A percentile compares a stretch with the other conserved stretches of the same genome.
Conservation (phyloP, 2,113 vertebrate species). For the Bubalus kerabau region DNA sequence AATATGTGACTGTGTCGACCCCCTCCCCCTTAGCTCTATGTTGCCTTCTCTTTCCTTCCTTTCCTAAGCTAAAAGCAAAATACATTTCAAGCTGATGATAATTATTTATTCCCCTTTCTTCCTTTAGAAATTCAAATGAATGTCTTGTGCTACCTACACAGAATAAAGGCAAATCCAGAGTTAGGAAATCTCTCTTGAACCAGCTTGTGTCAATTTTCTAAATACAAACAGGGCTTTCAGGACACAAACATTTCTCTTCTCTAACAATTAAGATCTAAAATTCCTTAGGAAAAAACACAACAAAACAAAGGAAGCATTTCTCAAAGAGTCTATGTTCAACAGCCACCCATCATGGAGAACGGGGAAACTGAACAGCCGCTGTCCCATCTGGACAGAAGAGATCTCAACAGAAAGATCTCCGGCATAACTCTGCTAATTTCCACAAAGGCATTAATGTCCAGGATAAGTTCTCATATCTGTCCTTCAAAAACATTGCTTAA, state of each 20-base stretch:
- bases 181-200: slow-evolving; percentile 16
- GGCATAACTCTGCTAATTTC: slow-evolving; percentile 19
- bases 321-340: not conserved
- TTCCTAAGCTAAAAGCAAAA: slow-evolving; percentile 7
- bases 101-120: not conserved
- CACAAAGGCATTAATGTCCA: slow-evolving; percentile 21
- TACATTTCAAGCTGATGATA: not conserved
- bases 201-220: not conserved
- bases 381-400: not conserved
- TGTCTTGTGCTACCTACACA: not conserved
- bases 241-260: not conserved
- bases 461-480: slow-evolving; percentile 6
- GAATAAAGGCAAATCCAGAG: slow-evolving; percentile 24
- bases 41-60: not conserved
- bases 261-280: not conserved
- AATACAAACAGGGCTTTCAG: not conserved
- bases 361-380: not conserved
- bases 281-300: not conserved
- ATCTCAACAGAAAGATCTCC: slow-evolving; percentile 16
- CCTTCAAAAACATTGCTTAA: slow-evolving; percentile 68
- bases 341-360: not conserved
- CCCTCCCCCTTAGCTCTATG: not conserved
- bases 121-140: slow-evolving; percentile 31
- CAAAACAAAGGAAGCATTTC: slow-evolving; percentile 24
- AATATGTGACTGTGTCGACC: not conserved